Conservation (phyloP, 2,888 invertebrate genomes). For the Coremacera marginata region DNA sequence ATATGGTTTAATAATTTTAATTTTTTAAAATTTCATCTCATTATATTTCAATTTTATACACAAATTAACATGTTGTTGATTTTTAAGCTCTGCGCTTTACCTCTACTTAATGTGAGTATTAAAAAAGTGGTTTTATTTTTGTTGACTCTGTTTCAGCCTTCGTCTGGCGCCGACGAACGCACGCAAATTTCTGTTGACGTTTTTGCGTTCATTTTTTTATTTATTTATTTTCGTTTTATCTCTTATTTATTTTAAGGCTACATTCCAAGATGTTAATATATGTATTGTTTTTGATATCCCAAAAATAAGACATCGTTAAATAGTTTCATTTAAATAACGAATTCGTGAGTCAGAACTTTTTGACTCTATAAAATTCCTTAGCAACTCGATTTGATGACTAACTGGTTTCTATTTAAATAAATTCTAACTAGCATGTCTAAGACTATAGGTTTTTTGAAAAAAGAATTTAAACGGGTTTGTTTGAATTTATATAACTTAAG, state of each 20-base stretch:
- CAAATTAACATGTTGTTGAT: neutral
- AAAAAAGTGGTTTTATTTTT: neutral
- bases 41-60: neutral
- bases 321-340: too few species aligned
- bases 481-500: too few species aligned
- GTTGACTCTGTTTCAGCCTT: neutral
- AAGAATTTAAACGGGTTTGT: too few species aligned
- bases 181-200: slow-evolving; percentile 44
- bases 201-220: slow-evolving; percentile 46
- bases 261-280: neutral
- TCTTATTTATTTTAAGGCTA: neutral
- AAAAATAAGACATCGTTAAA: too few species aligned
- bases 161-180: slow-evolving; percentile 39
- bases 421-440: too few species aligned
- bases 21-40: neutral
- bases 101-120: neutral
- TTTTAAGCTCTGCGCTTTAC: neutral
- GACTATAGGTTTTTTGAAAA: too few species aligned
- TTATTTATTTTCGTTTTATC: slow-evolving; percentile 5
- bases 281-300: too few species aligned
- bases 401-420: too few species aligned
- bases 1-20: neutral
- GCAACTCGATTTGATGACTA: too few species aligned
- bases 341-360: too few species aligned
- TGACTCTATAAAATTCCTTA: too few species aligned